Percentiles rank a stretch among this genome's conserved stretches.
These are phyloP conservation scores for Athalia rosae DNA, from an alignment of 2,888 invertebrate genomes.

Conservation along the genomic window DNA sequence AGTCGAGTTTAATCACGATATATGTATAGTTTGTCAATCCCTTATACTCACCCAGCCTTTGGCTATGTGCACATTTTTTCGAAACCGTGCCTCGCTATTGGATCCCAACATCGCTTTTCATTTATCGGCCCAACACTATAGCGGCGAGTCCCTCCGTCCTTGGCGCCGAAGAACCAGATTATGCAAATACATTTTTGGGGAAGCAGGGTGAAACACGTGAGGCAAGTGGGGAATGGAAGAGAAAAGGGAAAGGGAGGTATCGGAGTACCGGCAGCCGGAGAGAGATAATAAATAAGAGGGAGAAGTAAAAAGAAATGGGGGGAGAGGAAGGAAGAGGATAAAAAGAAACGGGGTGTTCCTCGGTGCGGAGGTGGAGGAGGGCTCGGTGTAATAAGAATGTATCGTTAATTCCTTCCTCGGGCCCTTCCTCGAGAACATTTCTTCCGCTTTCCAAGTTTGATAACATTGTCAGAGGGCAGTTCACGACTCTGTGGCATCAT, in stretches of 20 bases:
- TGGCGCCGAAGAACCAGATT: slow-evolving; percentile 32
- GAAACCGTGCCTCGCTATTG: slow-evolving; percentile 1
- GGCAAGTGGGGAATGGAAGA: neutral
- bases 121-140: slow-evolving; percentile 6
- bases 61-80: neutral
- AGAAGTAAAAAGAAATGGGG: neutral
- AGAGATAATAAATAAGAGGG: slow-evolving; percentile 21
- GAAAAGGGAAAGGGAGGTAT: neutral
- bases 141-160: slow-evolving; percentile 3
- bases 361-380: slow-evolving; percentile 10
- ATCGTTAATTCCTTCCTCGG: slow-evolving; percentile 38
- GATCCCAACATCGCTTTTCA: slow-evolving; percentile 15
- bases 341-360: neutral
- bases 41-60: too few species aligned
- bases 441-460: slow-evolving; percentile 36
- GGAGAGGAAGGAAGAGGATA: neutral
- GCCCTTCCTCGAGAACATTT: slow-evolving; percentile 22
- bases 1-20: neutral
- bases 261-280: slow-evolving; percentile 31
- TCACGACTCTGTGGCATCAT: slow-evolving; percentile 33
- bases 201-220: slow-evolving; percentile 19
- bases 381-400: slow-evolving; percentile 41
- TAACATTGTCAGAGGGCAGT: slow-evolving; percentile 35
- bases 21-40: neutral
- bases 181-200: slow-evolving; percentile 26